phyloP scores from a whole-genome alignment of 2,113 vertebrate genomes.

The Pomatostomus ruficeps region DNA sequence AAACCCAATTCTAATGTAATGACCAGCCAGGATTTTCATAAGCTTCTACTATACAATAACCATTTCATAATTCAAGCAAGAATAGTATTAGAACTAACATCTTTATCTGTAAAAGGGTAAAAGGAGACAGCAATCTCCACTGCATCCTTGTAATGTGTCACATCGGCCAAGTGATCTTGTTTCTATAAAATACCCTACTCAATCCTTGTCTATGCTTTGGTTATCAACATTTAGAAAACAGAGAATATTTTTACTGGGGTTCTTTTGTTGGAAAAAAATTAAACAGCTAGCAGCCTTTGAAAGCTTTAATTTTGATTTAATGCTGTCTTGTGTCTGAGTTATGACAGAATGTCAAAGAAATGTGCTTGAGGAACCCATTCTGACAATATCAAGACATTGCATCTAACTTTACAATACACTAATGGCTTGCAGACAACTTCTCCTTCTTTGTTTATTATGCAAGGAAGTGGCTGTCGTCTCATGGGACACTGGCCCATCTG shows the following conservation, averaged over 20 bases:
- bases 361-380: conserved; percentile 18
- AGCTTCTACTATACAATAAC: not conserved
- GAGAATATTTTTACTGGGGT: not conserved
- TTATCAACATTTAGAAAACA: not conserved
- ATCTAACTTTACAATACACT: conserved; percentile 52
- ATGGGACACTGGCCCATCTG: conserved; percentile 52
- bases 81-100: not conserved
- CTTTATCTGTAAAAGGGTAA: not conserved
- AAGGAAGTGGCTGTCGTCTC: conserved; percentile 56
- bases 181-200: not conserved
- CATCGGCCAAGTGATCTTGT: not conserved
- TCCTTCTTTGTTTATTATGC: conserved; percentile 54
- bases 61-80: not conserved
- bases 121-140: not conserved
- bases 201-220: not conserved
- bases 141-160: not conserved
- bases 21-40: not conserved
- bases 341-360: conserved; percentile 51
- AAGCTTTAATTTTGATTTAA: conserved; percentile 45
- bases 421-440: conserved; percentile 59
- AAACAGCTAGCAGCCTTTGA: not conserved
- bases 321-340: conserved; percentile 34
- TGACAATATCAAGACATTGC: conserved; percentile 38
- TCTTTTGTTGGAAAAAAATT: not conserved
- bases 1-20: not conserved